Base-by-base conservation (phyloP, 2,113 vertebrate genomes). In the Myiozetetes cayanensis region DNA sequence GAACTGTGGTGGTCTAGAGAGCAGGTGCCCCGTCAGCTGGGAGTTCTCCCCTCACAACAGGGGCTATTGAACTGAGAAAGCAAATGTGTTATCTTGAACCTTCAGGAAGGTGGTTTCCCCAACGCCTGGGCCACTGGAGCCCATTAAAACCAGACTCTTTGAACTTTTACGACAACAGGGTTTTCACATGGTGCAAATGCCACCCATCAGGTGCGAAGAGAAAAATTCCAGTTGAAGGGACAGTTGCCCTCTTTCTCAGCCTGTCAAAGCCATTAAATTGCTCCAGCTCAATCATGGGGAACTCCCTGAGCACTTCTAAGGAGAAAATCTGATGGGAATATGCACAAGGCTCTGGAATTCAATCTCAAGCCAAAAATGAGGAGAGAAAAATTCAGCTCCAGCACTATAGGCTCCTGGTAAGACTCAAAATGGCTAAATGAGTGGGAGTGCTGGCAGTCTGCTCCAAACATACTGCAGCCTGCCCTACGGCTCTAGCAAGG, bases 21-120 rank as follows among this genome's bases (percentile, higher is more conserved):
- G 35, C 44, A 77, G 1, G 63, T 55, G 13, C 65, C 11, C 39
- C 52, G 22, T 65, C 73, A 55, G 8, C 67, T 86, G 47, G 46
- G 39, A 89, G 2, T 7, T 80, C 37, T 55, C 2, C 23, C 13
- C 14, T 71, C 22, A 6, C 0, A 4, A 12, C 14, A 2, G 5
- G n/a, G 47, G 17, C 39, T 68, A 6, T 31, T 22, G 5, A 68
- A 14, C 4, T 72, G n/a, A 59, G 53, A 90, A 79, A 47, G 43
- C 9, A 50, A 90, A 68, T 14, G 10, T 49, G 12, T 58, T 77
- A 14, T 4, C 14, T 12, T 67, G 62, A 78, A 43, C 20, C 27
- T 79, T 24, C 35, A 65, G 52, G 33, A 80, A 86, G 7, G 52
- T 63, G 35, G 3, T 50, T 67, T 86, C 76, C 72, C 75, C 17